These are phyloP conservation scores for Stenodema calcarata DNA, from an alignment of 2,888 invertebrate species.

Conservation along the genomic window DNA sequence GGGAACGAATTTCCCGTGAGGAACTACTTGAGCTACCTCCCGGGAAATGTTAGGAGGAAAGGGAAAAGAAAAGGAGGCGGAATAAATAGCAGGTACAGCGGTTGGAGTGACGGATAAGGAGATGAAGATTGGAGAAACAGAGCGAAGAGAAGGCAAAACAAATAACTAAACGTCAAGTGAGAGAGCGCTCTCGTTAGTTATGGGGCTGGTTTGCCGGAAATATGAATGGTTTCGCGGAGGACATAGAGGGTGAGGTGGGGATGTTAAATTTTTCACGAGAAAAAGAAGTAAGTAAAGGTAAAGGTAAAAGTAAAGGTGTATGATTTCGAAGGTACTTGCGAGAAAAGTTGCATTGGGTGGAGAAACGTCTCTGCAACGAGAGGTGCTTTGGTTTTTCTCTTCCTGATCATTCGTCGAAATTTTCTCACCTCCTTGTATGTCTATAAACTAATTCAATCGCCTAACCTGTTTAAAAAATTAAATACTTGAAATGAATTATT, in stretches of 20 bases:
- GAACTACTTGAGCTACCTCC: constrained; percentile 38
- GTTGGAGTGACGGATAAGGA: background rate
- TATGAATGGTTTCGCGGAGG: background rate
- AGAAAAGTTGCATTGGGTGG: no score
- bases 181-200: background rate
- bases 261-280: background rate
- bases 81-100: background rate
- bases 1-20: constrained; percentile 43
- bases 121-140: constrained; percentile 10
- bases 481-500: no score
- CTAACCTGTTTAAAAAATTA: no score
- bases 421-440: no score
- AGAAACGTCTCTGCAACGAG: no score
- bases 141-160: background rate
- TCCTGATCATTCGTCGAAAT: no score
- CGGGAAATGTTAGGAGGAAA: constrained; percentile 31
- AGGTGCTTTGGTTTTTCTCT: no score
- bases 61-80: background rate
- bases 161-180: constrained; percentile 26
- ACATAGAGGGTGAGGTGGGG: background rate
- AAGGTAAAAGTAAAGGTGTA: no score
- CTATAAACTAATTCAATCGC: no score
- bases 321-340: no score
- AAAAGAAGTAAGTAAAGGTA: background rate
- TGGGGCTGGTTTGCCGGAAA: background rate